Base-by-base conservation (phyloP, 1,140 invertebrate genomes). In the Tetramorium simillimum region DNA sequence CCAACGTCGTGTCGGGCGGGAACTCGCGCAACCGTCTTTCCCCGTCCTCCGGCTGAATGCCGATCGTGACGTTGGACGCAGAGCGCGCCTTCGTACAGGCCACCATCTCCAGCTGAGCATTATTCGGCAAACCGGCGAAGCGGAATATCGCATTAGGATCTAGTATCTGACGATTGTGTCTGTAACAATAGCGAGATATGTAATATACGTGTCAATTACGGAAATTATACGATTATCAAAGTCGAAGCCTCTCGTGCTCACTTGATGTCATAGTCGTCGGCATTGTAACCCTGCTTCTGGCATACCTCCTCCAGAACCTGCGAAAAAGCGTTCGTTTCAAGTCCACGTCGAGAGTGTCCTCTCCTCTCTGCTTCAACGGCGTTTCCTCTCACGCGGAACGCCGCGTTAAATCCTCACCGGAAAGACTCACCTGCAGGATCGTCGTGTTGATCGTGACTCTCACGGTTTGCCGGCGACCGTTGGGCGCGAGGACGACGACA, bases 281-380 rank as follows among this genome's bases (percentile, higher is more conserved):
- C 94, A 72, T 97, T 94, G 86, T 96, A 97, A 40, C 96, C 96
- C 92, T 98, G 96, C 92, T 98, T 98, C 62, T 95, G 94, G 93
- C 98, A 98, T 9, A 97, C 97, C 95, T 98, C 97, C 95, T 98
- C 97, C 65, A 98, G 93, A 63, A 98, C 95, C 97, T 98, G 90
- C 6, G 53, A 56, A 18, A 58, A 12, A 58, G 62, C 0, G 43
- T 58, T 60, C 3, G 6, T n/a, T 21, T 49, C 33, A 73, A 7
- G 3, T 40, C 37, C 24, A 16, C 21, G 6, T 49, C 51, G 28
- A 3, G 12, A 16, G 58, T 16, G 28, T 24, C 40, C 40, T 46
- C 43, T 33, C 33, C 33, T 33, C 33, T 33, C 3, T 33, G 0
- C 33, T 33, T 33, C 3, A 33, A 33, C 33, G 33, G 33, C 33